These are phyloP conservation scores for Harlomillsia oculata DNA, from an alignment of 1,140 invertebrate genomes.

Conservation along the genomic window DNA sequence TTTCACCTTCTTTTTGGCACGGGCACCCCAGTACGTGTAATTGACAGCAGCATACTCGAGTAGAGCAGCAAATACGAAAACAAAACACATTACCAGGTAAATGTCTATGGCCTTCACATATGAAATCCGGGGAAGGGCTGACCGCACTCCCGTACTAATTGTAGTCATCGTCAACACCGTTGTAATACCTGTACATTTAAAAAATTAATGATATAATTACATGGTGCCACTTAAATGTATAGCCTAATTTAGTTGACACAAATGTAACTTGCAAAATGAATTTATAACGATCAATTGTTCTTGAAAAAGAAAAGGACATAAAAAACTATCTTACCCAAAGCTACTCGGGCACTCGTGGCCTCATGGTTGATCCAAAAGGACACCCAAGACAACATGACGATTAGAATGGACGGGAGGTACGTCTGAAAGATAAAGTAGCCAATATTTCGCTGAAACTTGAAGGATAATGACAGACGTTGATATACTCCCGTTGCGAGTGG, in stretches of 20 bases:
- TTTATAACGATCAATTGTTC: too few relatives aligned
- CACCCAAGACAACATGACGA: constrained; percentile 78
- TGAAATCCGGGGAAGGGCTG: constrained; percentile 88
- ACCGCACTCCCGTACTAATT: constrained; percentile 92
- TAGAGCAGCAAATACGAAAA: constrained; percentile 94
- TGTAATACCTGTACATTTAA: constrained; percentile 69
- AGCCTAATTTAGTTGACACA: not conserved
- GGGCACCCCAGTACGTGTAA: constrained; percentile 90
- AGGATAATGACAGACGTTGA: constrained; percentile 81
- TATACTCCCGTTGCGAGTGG: constrained; percentile 75
- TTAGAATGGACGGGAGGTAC: constrained; percentile 70
- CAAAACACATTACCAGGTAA: constrained; percentile 97
- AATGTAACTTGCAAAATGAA: constrained; percentile 14
- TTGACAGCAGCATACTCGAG: constrained; percentile 97
- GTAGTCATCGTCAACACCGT: constrained; percentile 98
- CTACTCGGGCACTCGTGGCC: constrained; percentile 66
- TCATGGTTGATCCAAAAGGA: constrained; percentile 83
- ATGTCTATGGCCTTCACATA: constrained; percentile 99
- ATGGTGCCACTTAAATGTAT: not conserved
- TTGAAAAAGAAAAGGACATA: not conserved
- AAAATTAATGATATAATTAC: not conserved
- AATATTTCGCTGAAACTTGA: constrained; percentile 65
- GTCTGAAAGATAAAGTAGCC: constrained; percentile 72
- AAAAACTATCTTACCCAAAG: constrained; percentile 49
- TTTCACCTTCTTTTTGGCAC: constrained; percentile 35